Evolutionary conservation across 92 coral and sea anemone species (phyloP).

Genomic region (Nematostella vectensis): DNA sequence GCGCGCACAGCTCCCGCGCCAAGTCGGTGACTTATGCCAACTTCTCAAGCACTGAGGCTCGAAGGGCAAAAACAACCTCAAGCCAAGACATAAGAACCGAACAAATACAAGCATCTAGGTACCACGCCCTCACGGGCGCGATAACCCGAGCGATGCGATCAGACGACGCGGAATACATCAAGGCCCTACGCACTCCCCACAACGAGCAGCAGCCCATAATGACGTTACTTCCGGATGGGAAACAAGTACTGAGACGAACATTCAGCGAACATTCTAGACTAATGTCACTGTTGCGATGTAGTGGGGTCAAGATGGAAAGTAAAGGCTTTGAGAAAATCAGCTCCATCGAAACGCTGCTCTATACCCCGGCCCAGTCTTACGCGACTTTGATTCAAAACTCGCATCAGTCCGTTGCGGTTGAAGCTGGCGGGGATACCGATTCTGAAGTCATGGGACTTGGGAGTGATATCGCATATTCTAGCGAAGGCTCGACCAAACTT

Average conservation of each 20-base stretch:
- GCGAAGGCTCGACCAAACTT: constrained; percentile 35
- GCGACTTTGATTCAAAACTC: too few relatives aligned
- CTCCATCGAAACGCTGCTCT: background rate
- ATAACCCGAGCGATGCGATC: background rate
- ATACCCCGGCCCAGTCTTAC: constrained; percentile 2
- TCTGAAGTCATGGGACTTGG: constrained; percentile 41
- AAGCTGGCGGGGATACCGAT: constrained; percentile 11
- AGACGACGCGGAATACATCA: background rate
- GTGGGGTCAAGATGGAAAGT: background rate
- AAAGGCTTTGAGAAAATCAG: background rate
- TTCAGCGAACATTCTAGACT: background rate
- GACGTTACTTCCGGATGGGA: too few relatives aligned
- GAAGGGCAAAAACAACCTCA: too few relatives aligned
- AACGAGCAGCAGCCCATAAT: too few relatives aligned
- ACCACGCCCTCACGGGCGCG: background rate
- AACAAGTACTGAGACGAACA: background rate
- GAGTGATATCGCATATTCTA: constrained; percentile 42
- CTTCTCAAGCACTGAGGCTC: too few relatives aligned
- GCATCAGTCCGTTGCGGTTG: background rate
- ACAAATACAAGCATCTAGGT: too few relatives aligned
- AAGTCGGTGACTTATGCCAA: too few relatives aligned
- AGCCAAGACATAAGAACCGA: too few relatives aligned
- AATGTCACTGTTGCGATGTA: constrained; percentile 1
- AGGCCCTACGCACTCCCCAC: background rate
- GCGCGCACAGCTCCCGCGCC: too few relatives aligned